These are phyloP conservation scores for Andricus grossulariae DNA, from an alignment of 1,140 invertebrate species.

Conservation along the genomic window DNA sequence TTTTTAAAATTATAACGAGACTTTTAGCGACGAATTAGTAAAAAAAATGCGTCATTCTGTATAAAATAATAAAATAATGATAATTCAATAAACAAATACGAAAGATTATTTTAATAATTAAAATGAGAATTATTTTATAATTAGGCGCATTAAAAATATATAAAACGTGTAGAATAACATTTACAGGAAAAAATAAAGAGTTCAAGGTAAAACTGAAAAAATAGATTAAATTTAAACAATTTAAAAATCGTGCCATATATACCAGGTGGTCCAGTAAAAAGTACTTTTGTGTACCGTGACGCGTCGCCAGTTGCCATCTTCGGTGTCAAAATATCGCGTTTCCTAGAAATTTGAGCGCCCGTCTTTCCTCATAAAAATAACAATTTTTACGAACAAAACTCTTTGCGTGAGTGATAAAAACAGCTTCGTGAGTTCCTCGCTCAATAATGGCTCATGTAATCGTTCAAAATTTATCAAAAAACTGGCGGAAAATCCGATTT, in stretches of 20 bases:
- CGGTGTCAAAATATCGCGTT: not conserved
- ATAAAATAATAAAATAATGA: too few species aligned
- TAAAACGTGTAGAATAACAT: too few species aligned
- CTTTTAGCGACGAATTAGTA: too few species aligned
- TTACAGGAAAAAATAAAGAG: too few species aligned
- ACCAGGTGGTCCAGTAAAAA: slow-evolving; percentile 59
- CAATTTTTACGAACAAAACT: not conserved
- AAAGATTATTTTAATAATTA: too few species aligned
- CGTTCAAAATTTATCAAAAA: not conserved
- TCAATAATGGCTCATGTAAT: not conserved
- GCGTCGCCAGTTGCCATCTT: slow-evolving; percentile 29
- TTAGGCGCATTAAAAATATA: too few species aligned
- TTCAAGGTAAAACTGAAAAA: too few species aligned
- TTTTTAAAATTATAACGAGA: too few species aligned
- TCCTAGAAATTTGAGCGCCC: not conserved
- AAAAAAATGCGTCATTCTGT: too few species aligned
- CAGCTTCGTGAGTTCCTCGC: not conserved
- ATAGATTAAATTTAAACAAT: not conserved
- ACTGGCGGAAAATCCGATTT: not conserved
- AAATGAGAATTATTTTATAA: too few species aligned
- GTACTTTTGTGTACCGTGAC: slow-evolving; percentile 45
- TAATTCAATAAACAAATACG: too few species aligned
- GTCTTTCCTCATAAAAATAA: not conserved
- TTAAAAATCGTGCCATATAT: slow-evolving; percentile 22
- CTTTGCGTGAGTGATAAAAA: not conserved